These are phyloP conservation scores for Beris morrisii DNA, from an alignment of 2,888 invertebrate genomes.

Conservation along the genomic window DNA sequence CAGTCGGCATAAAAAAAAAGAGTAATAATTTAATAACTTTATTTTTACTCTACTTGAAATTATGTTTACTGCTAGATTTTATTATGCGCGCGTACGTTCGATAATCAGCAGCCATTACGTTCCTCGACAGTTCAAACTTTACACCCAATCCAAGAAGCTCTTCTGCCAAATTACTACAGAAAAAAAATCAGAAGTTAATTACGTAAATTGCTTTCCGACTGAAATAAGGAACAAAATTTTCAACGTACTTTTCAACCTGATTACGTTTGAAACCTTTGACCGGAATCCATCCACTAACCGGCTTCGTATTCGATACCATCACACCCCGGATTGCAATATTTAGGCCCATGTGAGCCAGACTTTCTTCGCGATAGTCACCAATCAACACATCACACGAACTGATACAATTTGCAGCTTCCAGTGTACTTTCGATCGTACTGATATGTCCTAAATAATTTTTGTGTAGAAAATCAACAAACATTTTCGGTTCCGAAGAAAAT, in stretches of 20 bases:
- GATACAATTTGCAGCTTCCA: constrained; percentile 65
- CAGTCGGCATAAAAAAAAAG: no score
- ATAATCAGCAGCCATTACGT: constrained; percentile 34
- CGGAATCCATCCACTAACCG: constrained; percentile 73
- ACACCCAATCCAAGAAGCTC: constrained; percentile 22
- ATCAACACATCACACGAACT: constrained; percentile 72
- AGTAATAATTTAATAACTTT: no score
- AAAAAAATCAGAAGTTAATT: not conserved
- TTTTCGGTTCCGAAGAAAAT: constrained; percentile 67
- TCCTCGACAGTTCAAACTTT: constrained; percentile 19
- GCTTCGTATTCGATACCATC: constrained; percentile 71
- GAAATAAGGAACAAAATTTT: not conserved
- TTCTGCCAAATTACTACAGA: constrained; percentile 20
- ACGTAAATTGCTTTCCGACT: not conserved
- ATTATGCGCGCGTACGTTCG: constrained; percentile 27
- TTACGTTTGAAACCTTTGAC: constrained; percentile 59
- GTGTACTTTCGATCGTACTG: constrained; percentile 64
- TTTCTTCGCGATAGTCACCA: constrained; percentile 63
- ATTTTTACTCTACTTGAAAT: no score
- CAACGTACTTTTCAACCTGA: constrained; percentile 17
- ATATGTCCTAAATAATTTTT: constrained; percentile 78
- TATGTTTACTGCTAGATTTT: no score
- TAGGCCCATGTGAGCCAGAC: constrained; percentile 58
- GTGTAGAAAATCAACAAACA: constrained; percentile 69
- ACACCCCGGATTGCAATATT: constrained; percentile 68